phyloP scores from a whole-genome alignment of 37 sponge, comb jelly and placozoan genomes.

The Petrosia ficiformis region DNA sequence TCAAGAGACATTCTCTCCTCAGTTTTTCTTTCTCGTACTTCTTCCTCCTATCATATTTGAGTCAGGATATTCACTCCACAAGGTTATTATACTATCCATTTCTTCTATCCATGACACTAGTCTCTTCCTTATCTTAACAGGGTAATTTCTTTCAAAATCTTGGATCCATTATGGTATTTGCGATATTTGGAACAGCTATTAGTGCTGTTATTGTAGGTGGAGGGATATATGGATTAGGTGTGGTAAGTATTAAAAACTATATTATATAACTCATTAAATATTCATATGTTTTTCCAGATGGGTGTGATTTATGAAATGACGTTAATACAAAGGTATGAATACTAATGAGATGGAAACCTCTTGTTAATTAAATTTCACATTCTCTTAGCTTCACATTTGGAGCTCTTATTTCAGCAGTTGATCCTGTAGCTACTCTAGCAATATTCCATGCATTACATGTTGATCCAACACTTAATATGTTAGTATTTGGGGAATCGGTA shows the following conservation, averaged over 20 bases:
- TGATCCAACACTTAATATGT: slow-evolving; percentile 90
- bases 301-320: slow-evolving; percentile 20
- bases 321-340: slow-evolving; percentile 39
- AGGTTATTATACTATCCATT: slow-evolving; percentile 45
- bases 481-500: slow-evolving; percentile 97
- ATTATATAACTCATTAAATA: neutral
- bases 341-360: neutral
- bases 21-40: slow-evolving; percentile 88
- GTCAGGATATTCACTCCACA: slow-evolving; percentile 95
- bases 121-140: slow-evolving; percentile 34
- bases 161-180: slow-evolving; percentile 92
- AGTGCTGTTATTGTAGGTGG: slow-evolving; percentile 90
- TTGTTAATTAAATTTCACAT: neutral
- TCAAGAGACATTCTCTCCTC: slow-evolving; percentile 69
- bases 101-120: neutral
- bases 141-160: slow-evolving; percentile 97
- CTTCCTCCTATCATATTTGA: slow-evolving; percentile 98
- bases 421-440: slow-evolving; percentile 96
- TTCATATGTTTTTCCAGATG: slow-evolving; percentile 19
- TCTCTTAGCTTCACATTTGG: slow-evolving; percentile 90
- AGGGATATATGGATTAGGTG: slow-evolving; percentile 68
- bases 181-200: slow-evolving; percentile 90
- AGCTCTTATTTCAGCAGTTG: slow-evolving; percentile 93
- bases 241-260: slow-evolving; percentile 25
- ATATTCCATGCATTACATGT: slow-evolving; percentile 95